Conservation (phyloP, 1,140 invertebrate species). For the Micrasema longulum region DNA sequence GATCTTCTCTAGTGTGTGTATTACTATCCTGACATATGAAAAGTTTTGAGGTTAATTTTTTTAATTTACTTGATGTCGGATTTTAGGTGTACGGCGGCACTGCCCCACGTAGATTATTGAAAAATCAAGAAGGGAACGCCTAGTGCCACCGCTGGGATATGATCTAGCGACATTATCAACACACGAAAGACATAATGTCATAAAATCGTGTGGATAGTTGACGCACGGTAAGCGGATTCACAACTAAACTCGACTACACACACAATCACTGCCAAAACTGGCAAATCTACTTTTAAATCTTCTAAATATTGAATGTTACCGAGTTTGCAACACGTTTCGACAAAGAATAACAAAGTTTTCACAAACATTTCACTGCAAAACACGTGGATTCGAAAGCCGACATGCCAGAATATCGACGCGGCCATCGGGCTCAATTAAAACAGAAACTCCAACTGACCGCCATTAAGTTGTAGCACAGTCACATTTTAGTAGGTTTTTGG, state of each 20-base stretch:
- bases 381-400: conserved; percentile 30
- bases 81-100: conserved; percentile 35
- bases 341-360: conserved; percentile 14
- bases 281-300: neutral
- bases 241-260: too few species aligned
- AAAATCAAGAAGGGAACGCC: conserved; percentile 39
- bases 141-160: conserved; percentile 34
- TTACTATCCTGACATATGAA: conserved; percentile 5
- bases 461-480: too few species aligned
- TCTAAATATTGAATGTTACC: neutral
- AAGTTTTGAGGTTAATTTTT: conserved; percentile 13
- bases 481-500: neutral
- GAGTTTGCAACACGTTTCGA: neutral
- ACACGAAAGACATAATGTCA: conserved; percentile 27
- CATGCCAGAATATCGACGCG: conserved; percentile 13
- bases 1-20: too few species aligned
- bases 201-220: conserved; percentile 39
- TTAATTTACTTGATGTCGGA: neutral
- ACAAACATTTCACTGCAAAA: conserved; percentile 6
- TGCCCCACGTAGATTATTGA: conserved; percentile 39
- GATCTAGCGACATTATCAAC: conserved; percentile 34
- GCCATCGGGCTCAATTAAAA: neutral
- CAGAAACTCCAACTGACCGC: too few species aligned
- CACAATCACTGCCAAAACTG: neutral
- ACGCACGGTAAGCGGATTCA: neutral